Base-by-base conservation (phyloP, 2,888 invertebrate species). In the Pelosia muscerda region DNA sequence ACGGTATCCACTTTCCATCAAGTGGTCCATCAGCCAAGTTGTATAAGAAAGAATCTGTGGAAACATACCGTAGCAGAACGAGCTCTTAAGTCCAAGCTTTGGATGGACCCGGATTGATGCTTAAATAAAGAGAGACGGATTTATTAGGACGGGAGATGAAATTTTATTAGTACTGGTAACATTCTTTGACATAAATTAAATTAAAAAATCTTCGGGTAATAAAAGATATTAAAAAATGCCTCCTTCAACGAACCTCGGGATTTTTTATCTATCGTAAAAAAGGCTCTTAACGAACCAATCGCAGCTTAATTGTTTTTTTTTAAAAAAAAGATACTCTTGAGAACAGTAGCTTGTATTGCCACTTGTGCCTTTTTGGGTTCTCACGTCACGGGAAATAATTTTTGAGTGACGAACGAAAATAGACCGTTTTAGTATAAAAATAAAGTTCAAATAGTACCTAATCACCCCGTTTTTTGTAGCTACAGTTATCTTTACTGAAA, bases 341-440 rank as follows among this genome's bases (percentile, higher is more conserved):
- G 49, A 59, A 79, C 73, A 65, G 73, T 70, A 76, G 73, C 72
- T 63, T 68, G 34, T 60, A 67, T 69, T 60, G 68, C 63, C 67
- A 75, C 69, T 63, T 65, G 49, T 66, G 13, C 34, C 54, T 65
- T 54, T 80, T n/a, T 69, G 73, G 77, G 68, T 68, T 65, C 62
- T 54, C 31, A 49, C n/a, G 49, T 8, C 49, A 49, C 49, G n/a
- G 49, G 8, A 15, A 15, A 38, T 38, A 9, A 6, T 2, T n/a
- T 49, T n/a, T 9, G n/a, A 8, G n/a, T 8, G n/a, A 49, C n/a
- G 9, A n/a, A 49, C 19, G n/a, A 19, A 49, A 49, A n/a, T 15
- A n/a, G 2, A 49, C 49, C 49, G n/a, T 49, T n/a, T 8, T 5
- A 0, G 0, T 2, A n/a, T n/a, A 2, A n/a, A 1, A 8, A n/a